Evolutionary conservation across 2,888 invertebrate genomes (phyloP).

Genomic region (Cerastis rubricosa): DNA sequence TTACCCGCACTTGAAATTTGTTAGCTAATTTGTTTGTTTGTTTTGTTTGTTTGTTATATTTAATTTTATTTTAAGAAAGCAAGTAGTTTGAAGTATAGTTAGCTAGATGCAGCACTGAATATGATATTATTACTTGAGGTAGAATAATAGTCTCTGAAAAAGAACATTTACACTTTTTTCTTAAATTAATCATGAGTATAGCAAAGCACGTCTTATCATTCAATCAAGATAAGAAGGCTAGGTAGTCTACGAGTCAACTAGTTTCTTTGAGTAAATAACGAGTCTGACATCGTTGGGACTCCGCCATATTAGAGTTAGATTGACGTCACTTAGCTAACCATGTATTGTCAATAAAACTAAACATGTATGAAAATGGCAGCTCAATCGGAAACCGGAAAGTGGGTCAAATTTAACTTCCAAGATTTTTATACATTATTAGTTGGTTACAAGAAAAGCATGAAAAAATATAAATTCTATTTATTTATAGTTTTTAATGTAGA

Average conservation of each 20-base stretch:
- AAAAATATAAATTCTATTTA: not conserved
- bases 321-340: not conserved
- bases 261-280: not conserved
- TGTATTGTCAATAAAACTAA: not conserved
- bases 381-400: not conserved
- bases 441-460: not conserved
- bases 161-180: not conserved
- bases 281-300: not conserved
- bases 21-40: no score
- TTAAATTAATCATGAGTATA: not conserved
- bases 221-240: not conserved
- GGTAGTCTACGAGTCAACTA: no score
- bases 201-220: constrained; percentile 24
- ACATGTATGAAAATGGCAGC: not conserved
- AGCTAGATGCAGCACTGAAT: not conserved
- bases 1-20: no score
- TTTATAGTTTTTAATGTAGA: not conserved
- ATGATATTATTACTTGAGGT: not conserved
- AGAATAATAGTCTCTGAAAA: not conserved
- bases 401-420: no score
- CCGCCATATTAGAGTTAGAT: not conserved
- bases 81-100: no score
- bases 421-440: no score
- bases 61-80: no score
- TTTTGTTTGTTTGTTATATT: no score